Evolutionary conservation across 2,113 vertebrate species (phyloP), one percentile per base, ranked within the genome.

Genomic region (Ammodytes dubius): DNA sequence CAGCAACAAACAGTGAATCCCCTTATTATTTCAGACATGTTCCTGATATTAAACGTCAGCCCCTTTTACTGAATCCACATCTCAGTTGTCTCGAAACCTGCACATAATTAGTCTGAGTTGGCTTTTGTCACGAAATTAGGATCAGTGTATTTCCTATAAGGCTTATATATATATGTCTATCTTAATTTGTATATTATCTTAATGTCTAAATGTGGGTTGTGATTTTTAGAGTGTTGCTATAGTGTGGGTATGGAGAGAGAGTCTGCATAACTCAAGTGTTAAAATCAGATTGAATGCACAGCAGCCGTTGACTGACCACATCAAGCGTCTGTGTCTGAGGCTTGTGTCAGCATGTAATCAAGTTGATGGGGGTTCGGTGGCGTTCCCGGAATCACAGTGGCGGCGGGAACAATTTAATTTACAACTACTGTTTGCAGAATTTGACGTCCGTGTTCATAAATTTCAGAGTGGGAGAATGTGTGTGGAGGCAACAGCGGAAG

Each of bases 371-470:
- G 71, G 42, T 59, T 72, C 78, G 19, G 82, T 68, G 7, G 60
- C 74, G 17, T 83, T 70, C 84, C 74, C 47, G 77, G 56, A 75
- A 79, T 56, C 85, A 49, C 2, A 3, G 59, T 27, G 27, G 61
- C 68, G 85, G 78, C 72, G 49, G 83, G 87, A 89, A 87, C 79
- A 56, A 79, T 50, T 71, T 86, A 85, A 89, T 90, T 85, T 90
- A 83, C 69, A 78, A 75, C 73, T 63, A n/a, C 63, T 0, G 60
- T 72, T 67, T 37, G 40, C 46, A 7, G 49, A 43, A 53, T 82
- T 76, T 77, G 70, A 84, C 70, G 52, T 49, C 11, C 1, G 3
- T 49, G 70, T 78, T 79, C 70, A 82, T 89, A 85, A 54, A 87
- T 87, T 50, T 54, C 7, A 9, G 27, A 42, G 77, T 45, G 42